phyloP scores from a whole-genome alignment of 2,888 invertebrate genomes.

The Microctonus hyperodae region DNA sequence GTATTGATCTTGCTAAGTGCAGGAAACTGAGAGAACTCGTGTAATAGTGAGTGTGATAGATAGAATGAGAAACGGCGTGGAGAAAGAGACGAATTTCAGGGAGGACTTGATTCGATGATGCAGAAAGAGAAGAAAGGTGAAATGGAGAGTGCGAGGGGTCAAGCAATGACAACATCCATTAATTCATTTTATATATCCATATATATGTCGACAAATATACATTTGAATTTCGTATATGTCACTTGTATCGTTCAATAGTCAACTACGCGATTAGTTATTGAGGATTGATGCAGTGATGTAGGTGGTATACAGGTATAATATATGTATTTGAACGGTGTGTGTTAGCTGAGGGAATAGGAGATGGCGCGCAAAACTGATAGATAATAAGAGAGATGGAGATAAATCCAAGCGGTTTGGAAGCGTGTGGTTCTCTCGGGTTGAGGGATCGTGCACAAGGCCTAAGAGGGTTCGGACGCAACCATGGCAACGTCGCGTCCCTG shows the following conservation, averaged over 20 bases:
- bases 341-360: conserved; percentile 6
- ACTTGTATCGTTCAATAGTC: background rate
- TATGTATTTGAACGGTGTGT: background rate
- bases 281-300: background rate
- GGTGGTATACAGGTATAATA: background rate
- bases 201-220: background rate
- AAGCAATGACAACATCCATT: conserved; percentile 6
- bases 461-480: conserved; percentile 63
- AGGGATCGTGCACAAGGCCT: conserved; percentile 60
- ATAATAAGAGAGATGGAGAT: conserved; percentile 1
- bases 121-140: conserved; percentile 29
- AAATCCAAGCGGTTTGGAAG: conserved; percentile 32
- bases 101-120: conserved; percentile 30
- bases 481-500: conserved; percentile 62
- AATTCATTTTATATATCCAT: background rate
- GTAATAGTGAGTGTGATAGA: conserved; percentile 33
- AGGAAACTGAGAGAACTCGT: conserved; percentile 52
- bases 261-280: conserved; percentile 3
- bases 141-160: conserved; percentile 29
- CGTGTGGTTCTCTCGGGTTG: conserved; percentile 42
- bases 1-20: conserved; percentile 68
- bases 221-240: background rate
- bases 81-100: too few species aligned
- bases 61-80: conserved; percentile 36
- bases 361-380: background rate